Conservation (phyloP, 2,113 vertebrate genomes). For the Burhinus oedicnemus region DNA sequence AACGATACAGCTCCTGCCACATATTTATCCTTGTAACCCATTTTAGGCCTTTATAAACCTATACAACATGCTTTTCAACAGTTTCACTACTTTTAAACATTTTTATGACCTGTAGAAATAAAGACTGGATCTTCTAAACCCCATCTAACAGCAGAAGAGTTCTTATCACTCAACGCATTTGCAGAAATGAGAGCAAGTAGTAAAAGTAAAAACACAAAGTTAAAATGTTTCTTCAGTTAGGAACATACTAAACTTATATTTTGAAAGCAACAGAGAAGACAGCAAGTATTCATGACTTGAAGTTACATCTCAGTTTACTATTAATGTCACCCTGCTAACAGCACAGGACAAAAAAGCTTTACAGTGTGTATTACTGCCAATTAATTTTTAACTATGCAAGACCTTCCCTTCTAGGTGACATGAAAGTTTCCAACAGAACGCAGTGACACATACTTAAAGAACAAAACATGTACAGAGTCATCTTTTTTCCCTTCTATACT, state of each 20-base stretch:
- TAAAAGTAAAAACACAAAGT: background rate
- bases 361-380: background rate
- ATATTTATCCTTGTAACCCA: background rate
- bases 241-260: background rate
- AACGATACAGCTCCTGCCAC: background rate
- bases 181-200: background rate
- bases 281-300: background rate
- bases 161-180: background rate
- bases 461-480: background rate
- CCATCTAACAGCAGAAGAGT: background rate
- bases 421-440: background rate
- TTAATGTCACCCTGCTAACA: background rate
- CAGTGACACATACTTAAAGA: background rate
- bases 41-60: background rate
- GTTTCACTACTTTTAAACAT: background rate
- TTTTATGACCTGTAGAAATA: background rate
- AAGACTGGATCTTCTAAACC: background rate
- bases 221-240: background rate
- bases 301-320: background rate
- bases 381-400: background rate
- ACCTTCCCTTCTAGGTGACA: background rate
- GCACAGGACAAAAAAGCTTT: background rate
- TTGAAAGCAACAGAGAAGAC: background rate
- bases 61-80: accelerated
- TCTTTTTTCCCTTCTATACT: background rate